phyloP scores from a whole-genome alignment of 2,113 vertebrate genomes.

The Phycodurus eques region DNA sequence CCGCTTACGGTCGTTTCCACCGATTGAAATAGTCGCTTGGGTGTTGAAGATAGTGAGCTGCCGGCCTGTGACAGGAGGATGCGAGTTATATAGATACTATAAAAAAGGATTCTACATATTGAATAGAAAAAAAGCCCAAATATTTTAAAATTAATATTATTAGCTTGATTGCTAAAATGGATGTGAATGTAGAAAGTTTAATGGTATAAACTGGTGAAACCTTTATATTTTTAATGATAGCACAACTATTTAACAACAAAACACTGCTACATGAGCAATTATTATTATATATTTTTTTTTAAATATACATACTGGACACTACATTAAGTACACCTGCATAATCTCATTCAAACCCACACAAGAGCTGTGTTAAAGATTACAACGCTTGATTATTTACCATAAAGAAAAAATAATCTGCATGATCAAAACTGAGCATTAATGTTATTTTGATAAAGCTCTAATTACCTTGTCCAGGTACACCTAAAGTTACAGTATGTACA shows the following conservation, averaged over 20 bases:
- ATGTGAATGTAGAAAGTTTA: not conserved
- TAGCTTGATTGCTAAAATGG: not conserved
- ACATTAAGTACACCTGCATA: not conserved
- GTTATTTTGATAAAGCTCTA: not conserved
- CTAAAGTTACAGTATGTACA: not conserved
- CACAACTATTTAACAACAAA: not conserved
- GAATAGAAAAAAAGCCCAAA: not conserved
- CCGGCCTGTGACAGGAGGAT: conserved; percentile 74
- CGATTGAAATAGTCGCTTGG: conserved; percentile 96
- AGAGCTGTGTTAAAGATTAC: conserved; percentile 1
- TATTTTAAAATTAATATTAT: not conserved
- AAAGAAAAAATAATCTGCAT: not conserved
- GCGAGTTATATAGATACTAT: not conserved
- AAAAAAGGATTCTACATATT: not conserved
- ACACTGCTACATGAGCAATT: not conserved
- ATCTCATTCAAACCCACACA: not conserved
- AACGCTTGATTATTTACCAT: not conserved
- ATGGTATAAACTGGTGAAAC: not conserved
- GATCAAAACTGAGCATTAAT: not conserved
- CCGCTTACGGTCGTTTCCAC: conserved; percentile 90
- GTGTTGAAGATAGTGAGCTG: conserved; percentile 99
- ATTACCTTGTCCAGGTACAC: not conserved
- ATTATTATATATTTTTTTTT: not conserved
- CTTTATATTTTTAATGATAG: not conserved
- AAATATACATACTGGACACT: not conserved